Conservation (phyloP, 2,797 vertebrate genomes). For the Ceyx erithaca region DNA sequence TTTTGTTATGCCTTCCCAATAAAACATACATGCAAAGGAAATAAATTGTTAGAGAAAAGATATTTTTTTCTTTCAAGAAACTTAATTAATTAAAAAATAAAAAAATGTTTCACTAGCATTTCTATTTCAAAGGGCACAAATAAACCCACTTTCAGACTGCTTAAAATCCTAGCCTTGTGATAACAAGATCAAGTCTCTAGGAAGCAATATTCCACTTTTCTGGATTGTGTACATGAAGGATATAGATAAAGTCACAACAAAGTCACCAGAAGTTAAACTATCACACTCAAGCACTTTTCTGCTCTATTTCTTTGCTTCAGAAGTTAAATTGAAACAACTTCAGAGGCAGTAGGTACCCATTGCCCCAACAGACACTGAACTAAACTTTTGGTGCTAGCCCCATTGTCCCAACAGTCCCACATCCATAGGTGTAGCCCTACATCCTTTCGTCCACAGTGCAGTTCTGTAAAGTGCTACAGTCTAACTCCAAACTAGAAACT, state of each 20-base stretch:
- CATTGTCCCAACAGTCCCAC: not conserved
- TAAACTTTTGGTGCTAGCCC: not conserved
- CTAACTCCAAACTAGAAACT: not conserved
- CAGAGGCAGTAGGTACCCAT: not conserved
- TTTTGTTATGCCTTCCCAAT: conserved; percentile 76
- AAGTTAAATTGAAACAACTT: not conserved
- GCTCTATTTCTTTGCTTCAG: not conserved
- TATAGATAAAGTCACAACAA: not conserved
- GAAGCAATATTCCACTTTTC: not conserved
- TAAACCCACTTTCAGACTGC: not conserved
- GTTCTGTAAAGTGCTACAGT: not conserved
- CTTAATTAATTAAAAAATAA: not conserved
- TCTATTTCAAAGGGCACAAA: not conserved
- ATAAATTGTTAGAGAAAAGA: conserved; percentile 34
- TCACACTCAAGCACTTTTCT: not conserved
- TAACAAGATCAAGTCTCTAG: not conserved
- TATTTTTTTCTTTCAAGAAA: conserved; percentile 29
- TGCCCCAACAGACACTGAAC: not conserved
- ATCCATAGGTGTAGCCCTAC: not conserved
- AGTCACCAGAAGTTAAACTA: not conserved
- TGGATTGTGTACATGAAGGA: not conserved
- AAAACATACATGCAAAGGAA: conserved; percentile 68
- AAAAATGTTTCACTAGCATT: not conserved
- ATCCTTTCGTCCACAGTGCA: not conserved
- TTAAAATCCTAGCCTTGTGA: not conserved